These are phyloP conservation scores for Lasioglossum zephyrum DNA, from an alignment of 2,888 invertebrate species.

Conservation along the genomic window DNA sequence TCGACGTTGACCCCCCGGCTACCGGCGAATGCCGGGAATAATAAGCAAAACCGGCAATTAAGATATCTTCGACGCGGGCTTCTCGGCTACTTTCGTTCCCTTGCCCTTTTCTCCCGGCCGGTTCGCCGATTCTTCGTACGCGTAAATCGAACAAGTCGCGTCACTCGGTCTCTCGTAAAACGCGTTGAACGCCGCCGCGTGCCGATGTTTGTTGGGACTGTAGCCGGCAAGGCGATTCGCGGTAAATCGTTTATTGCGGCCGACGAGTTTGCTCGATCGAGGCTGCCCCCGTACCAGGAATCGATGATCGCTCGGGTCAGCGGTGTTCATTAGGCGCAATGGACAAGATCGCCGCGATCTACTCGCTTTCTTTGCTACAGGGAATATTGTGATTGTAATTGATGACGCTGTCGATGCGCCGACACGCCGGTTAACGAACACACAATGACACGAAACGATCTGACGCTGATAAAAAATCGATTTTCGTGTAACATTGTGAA, in stretches of 20 bases:
- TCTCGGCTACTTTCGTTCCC: slow-evolving; percentile 17
- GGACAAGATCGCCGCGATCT: neutral
- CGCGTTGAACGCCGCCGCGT: slow-evolving; percentile 69
- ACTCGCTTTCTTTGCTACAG: slow-evolving; percentile 6
- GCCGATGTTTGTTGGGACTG: slow-evolving; percentile 82
- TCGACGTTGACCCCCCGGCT: slow-evolving; percentile 71
- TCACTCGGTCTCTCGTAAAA: slow-evolving; percentile 68
- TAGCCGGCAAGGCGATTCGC: slow-evolving; percentile 63
- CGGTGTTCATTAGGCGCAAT: slow-evolving; percentile 17
- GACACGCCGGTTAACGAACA: neutral
- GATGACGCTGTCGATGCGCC: neutral
- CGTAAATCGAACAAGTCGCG: slow-evolving; percentile 49
- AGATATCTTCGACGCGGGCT: slow-evolving; percentile 73
- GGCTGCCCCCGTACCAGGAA: slow-evolving; percentile 47
- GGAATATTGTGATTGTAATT: neutral
- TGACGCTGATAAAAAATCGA: neutral
- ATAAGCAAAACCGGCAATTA: slow-evolving; percentile 80
- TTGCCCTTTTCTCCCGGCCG: slow-evolving; percentile 30
- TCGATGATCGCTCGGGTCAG: slow-evolving; percentile 43
- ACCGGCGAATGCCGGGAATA: slow-evolving; percentile 76
- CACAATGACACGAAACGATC: neutral
- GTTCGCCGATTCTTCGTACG: slow-evolving; percentile 59
- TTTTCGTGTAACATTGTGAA: no score
- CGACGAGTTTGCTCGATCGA: slow-evolving; percentile 24
- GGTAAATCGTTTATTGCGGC: slow-evolving; percentile 73